Percentiles rank a stretch among this genome's conserved stretches.
Evolutionary conservation across 30 jellyfish, hydroid and myxozoan species (phyloP).

Genomic region (Aurelia sp.): DNA sequence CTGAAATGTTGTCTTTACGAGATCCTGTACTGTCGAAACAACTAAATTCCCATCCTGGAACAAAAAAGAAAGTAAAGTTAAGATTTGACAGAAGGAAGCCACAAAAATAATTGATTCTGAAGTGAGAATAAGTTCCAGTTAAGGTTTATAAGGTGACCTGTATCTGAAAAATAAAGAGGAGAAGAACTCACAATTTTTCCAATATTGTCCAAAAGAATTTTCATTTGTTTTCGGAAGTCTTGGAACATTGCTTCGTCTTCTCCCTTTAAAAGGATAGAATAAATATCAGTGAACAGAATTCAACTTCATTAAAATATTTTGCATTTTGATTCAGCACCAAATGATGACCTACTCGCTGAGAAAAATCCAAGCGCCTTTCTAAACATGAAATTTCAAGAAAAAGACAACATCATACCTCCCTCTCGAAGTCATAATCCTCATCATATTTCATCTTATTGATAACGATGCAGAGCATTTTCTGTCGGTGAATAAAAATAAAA

Average conservation of each 20-base stretch:
- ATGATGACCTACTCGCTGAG: background rate
- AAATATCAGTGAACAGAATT: background rate
- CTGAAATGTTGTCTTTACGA: constrained; percentile 69
- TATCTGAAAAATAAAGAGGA: background rate
- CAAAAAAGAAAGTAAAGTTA: background rate
- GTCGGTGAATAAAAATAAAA: background rate
- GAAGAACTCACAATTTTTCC: constrained; percentile 76
- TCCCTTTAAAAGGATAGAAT: constrained; percentile 57
- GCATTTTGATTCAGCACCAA: background rate
- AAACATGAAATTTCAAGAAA: background rate
- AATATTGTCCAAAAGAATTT: constrained; percentile 79
- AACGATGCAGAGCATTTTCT: constrained; percentile 74
- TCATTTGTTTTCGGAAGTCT: constrained; percentile 95
- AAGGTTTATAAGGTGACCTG: too few relatives aligned
- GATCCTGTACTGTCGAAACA: constrained; percentile 57
- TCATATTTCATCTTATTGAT: constrained; percentile 88
- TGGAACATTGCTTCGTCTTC: constrained; percentile 92
- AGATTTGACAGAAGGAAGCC: too few relatives aligned
- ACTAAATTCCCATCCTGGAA: constrained; percentile 80
- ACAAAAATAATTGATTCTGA: too few relatives aligned
- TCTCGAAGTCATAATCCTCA: constrained; percentile 84
- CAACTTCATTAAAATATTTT: background rate
- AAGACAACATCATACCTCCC: constrained; percentile 51
- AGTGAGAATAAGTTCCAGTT: too few relatives aligned
- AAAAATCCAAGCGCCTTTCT: background rate